These are phyloP conservation scores for Biston betularia DNA, from an alignment of 2,888 invertebrate genomes.

Conservation along the genomic window DNA sequence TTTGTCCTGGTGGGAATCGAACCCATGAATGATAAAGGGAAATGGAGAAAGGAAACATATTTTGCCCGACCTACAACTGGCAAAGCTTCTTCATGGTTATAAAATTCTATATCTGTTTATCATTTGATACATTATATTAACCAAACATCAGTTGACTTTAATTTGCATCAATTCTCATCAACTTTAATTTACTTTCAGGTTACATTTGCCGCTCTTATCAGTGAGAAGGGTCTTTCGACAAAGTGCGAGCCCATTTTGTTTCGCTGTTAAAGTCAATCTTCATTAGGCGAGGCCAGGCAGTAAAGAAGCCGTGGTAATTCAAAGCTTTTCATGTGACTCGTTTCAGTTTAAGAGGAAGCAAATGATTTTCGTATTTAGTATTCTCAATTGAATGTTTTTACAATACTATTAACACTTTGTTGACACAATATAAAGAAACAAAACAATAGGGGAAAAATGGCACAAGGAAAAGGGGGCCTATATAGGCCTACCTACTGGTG, in stretches of 20 bases:
- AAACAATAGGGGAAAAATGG: background rate
- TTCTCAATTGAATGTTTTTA: no score
- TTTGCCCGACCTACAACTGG: no score
- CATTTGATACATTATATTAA: background rate
- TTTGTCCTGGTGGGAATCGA: no score
- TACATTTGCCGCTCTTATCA: slow-evolving; percentile 44
- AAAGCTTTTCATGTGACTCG: slow-evolving; percentile 50
- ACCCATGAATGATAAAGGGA: no score
- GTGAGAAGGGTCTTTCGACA: slow-evolving; percentile 34
- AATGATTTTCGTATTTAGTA: no score
- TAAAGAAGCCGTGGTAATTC: slow-evolving; percentile 51
- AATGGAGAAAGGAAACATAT: no score
- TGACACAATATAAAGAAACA: no score
- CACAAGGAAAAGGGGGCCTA: no score
- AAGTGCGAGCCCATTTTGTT: slow-evolving; percentile 53
- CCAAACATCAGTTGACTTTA: background rate
- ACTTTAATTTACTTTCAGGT: slow-evolving; percentile 29
- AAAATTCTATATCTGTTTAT: no score
- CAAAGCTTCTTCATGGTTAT: no score
- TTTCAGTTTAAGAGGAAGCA: background rate
- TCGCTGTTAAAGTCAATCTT: slow-evolving; percentile 65
- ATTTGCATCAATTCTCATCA: slow-evolving; percentile 47
- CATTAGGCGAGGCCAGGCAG: slow-evolving; percentile 54
- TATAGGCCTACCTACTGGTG: no score
- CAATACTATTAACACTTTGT: no score